Evolutionary conservation across 53 echinoderm and acorn worm genomes (phyloP).

Genomic region (Hippasteria phrygiana): DNA sequence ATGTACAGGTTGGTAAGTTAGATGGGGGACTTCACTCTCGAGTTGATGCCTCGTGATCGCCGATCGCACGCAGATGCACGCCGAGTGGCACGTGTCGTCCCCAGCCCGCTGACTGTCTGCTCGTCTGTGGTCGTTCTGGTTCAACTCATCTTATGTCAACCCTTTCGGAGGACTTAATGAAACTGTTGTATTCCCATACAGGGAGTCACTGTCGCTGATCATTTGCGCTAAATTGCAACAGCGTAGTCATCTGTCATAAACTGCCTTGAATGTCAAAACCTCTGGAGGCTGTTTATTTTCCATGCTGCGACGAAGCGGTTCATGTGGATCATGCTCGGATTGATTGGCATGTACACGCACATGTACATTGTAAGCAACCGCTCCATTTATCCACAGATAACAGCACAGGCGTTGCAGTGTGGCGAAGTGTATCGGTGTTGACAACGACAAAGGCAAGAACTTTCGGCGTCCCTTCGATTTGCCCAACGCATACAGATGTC

Average conservation of each 20-base stretch:
- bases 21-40: not conserved
- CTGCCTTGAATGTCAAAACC: slow-evolving; percentile 14
- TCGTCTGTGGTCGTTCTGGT: not conserved
- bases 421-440: not conserved
- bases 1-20: not conserved
- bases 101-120: not conserved
- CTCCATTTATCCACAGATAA: not conserved
- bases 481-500: slow-evolving; percentile 18
- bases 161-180: slow-evolving; percentile 5
- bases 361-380: not conserved
- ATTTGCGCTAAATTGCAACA: not conserved
- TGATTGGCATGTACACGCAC: not conserved
- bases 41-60: not conserved
- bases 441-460: not conserved
- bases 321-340: slow-evolving; percentile 9
- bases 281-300: slow-evolving; percentile 26
- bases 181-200: not conserved
- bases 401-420: slow-evolving; percentile 5
- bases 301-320: slow-evolving; percentile 15
- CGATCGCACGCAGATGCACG: not conserved
- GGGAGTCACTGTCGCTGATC: not conserved
- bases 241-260: not conserved
- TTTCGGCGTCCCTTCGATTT: not conserved
- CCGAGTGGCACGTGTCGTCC: not conserved
- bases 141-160: not conserved